Evolutionary conservation across 1,140 invertebrate species (phyloP).

Genomic region (Chlorops oryzae): DNA sequence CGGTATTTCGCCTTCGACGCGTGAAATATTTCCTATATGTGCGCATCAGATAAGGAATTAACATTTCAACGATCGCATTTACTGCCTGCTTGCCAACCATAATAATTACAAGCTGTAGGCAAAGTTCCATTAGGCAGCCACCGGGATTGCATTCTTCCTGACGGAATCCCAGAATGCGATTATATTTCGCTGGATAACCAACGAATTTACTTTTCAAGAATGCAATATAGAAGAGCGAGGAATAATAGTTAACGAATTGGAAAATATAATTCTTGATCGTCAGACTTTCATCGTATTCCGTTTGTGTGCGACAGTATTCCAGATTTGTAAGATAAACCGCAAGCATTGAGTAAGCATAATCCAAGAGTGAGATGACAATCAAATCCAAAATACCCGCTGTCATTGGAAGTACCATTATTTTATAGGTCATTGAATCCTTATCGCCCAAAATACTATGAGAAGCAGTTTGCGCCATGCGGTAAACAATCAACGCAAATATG

Average conservation of each 20-base stretch:
- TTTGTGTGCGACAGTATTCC: conserved; percentile 78
- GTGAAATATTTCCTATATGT: conserved; percentile 24
- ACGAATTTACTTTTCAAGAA: conserved; percentile 79
- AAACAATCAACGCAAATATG: conserved; percentile 69
- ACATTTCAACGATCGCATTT: conserved; percentile 70
- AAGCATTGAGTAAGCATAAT: conserved; percentile 51
- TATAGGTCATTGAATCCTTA: conserved; percentile 52
- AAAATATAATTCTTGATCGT: conserved; percentile 83
- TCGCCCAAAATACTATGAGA: conserved; percentile 56
- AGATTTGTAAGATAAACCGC: conserved; percentile 61
- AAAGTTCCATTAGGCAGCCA: conserved; percentile 76
- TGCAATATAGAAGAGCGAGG: conserved; percentile 80
- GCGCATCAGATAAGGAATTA: conserved; percentile 58
- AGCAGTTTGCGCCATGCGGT: conserved; percentile 62
- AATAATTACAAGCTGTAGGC: conserved; percentile 75
- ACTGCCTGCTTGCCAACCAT: conserved; percentile 83
- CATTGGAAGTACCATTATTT: conserved; percentile 59
- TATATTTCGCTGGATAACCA: conserved; percentile 71
- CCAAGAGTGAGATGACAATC: conserved; percentile 52
- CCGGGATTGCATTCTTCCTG: conserved; percentile 65
- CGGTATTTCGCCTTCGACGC: conserved; percentile 23
- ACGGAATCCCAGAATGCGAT: conserved; percentile 58
- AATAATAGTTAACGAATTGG: conserved; percentile 84
- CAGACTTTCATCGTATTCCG: conserved; percentile 77
- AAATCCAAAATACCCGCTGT: conserved; percentile 70